Evolutionary conservation across 1,140 invertebrate species (phyloP), one percentile per base, ranked within the genome.

Genomic region (Drosophila ambigua): DNA sequence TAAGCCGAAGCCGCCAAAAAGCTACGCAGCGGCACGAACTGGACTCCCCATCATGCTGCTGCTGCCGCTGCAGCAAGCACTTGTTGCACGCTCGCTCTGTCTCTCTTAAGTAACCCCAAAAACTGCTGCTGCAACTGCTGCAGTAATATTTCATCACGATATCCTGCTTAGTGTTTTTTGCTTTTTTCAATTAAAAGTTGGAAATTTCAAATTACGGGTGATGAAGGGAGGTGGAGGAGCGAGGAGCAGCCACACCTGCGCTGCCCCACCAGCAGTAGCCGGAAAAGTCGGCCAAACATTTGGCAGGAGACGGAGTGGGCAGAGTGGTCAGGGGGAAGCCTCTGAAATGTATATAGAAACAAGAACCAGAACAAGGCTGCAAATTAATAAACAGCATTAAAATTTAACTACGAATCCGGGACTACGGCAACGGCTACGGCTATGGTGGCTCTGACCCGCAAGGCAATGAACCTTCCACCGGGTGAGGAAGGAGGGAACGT

Each of bases 371-470:
- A 39, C 31, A 52, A 53, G 58, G 53, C 54, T 69, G 51, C 39
- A 75, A 75, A 75, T 75, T 75, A 75, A 75, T 75, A 75, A 74
- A 75, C 71, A 75, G 26, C 5, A 75, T 75, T 50, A 58, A 74
- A 75, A 52, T 75, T 75, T 75, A 59, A 75, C 54, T 44, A 28
- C 16, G 53, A 31, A n/a, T 7, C 64, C 52, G n/a, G 51, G 53
- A 39, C 71, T 24, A 45, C 11, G 53, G 50, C 43, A 15, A 41
- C 11, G 35, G 44, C 23, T 24, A 24, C 23, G 23, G 4, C 43
- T 45, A 11, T 8, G n/a, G 5, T 7, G 60, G 31, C 31, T 35
- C 45, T 71, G 67, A 71, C 67, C 67, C 57, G 41, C 26, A 75
- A 74, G 72, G 53, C 72, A 74, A 74, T 65, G 71, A 74, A 74